Conservation (phyloP, 2,113 vertebrate genomes). For the Parotia lawesii region DNA sequence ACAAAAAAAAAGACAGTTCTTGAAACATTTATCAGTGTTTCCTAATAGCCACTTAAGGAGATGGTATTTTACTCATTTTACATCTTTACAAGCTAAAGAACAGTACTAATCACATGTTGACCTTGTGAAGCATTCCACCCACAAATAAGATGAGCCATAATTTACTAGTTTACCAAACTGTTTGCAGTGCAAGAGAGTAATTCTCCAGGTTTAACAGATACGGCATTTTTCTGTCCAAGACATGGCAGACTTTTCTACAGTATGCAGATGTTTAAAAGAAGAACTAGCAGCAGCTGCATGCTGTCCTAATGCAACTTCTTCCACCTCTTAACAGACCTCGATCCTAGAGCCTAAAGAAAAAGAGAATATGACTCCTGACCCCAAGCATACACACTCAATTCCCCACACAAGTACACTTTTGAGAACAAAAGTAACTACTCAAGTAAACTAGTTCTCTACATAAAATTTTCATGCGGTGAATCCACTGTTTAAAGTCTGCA, state of each 20-base stretch:
- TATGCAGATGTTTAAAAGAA: background rate
- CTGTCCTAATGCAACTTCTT: background rate
- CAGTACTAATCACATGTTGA: background rate
- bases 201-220: background rate
- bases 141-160: background rate
- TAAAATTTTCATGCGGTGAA: background rate
- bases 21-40: background rate
- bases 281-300: background rate
- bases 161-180: background rate
- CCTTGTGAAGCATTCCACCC: background rate
- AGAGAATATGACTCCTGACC: background rate
- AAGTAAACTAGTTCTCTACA: background rate
- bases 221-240: background rate
- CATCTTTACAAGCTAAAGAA: background rate
- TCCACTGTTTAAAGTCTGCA: background rate
- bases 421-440: background rate
- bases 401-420: background rate
- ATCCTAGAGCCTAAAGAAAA: background rate
- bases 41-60: background rate
- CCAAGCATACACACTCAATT: background rate
- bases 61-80: background rate
- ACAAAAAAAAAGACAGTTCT: background rate
- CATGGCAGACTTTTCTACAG: background rate
- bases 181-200: background rate
- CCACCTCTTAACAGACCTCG: background rate